These are phyloP conservation scores for Cataglyphis albicans DNA, from an alignment of 2,888 invertebrate species.

Conservation along the genomic window DNA sequence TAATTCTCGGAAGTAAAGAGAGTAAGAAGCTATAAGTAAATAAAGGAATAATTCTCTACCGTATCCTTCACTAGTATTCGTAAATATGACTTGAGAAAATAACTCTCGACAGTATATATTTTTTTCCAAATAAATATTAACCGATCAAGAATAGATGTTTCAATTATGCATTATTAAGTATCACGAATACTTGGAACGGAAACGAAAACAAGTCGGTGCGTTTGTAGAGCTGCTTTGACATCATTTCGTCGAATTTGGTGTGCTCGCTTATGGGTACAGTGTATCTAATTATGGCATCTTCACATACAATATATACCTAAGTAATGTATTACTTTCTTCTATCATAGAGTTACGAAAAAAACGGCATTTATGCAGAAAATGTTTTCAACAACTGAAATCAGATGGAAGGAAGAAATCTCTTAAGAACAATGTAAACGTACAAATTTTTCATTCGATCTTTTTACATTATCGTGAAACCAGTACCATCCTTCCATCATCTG, in stretches of 20 bases:
- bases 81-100: background rate
- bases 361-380: constrained; percentile 63
- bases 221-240: constrained; percentile 64
- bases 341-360: constrained; percentile 48
- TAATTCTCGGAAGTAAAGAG: constrained; percentile 21
- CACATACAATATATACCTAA: constrained; percentile 55
- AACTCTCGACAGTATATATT: background rate
- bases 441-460: constrained; percentile 19
- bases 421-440: constrained; percentile 39
- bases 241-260: constrained; percentile 36
- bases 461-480: constrained; percentile 32
- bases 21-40: constrained; percentile 10
- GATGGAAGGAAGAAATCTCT: constrained; percentile 32
- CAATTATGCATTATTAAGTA: constrained; percentile 27
- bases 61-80: background rate
- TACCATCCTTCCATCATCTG: constrained; percentile 35
- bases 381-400: constrained; percentile 26
- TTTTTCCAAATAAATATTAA: constrained; percentile 15
- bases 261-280: constrained; percentile 68
- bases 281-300: constrained; percentile 79
- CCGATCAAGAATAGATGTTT: constrained; percentile 35
- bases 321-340: constrained; percentile 69
- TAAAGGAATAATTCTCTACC: background rate
- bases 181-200: constrained; percentile 49
- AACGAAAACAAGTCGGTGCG: constrained; percentile 54